phyloP scores from a whole-genome alignment of 2,888 invertebrate species.

The Bhutanitis thaidina region DNA sequence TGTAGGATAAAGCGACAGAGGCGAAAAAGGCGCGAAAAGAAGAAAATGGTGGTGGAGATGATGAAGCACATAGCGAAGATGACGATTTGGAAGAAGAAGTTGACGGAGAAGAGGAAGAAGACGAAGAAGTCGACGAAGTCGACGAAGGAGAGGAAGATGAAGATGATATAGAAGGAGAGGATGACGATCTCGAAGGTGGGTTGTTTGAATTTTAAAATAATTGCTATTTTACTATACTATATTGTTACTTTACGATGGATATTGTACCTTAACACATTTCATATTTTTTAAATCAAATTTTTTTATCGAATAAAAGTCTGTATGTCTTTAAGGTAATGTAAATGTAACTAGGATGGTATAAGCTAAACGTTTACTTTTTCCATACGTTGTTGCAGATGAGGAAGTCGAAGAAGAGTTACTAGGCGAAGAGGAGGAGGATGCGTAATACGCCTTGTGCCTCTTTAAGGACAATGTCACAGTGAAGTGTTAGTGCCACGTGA shows the following conservation, averaged over 20 bases:
- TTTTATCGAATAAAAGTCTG: no score
- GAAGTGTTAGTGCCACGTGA: constrained; percentile 78
- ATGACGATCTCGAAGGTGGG: constrained; percentile 83
- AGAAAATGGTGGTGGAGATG: constrained; percentile 84
- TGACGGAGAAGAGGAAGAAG: constrained; percentile 81
- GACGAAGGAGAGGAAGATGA: constrained; percentile 82
- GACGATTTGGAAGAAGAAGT: constrained; percentile 83
- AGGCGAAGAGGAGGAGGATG: constrained; percentile 76
- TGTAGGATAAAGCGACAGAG: constrained; percentile 86
- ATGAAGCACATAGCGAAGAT: constrained; percentile 81
- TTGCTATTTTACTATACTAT: not conserved
- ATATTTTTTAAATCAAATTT: no score
- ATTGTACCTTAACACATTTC: no score
- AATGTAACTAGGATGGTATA: no score
- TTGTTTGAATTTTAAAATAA: not conserved
- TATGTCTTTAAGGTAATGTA: no score
- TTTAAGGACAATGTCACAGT: constrained; percentile 79
- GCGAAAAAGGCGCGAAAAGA: constrained; percentile 90
- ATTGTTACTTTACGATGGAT: no score
- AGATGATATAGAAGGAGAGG: constrained; percentile 82
- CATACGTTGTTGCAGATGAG: constrained; percentile 66
- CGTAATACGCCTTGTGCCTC: constrained; percentile 76
- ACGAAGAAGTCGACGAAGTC: constrained; percentile 81
- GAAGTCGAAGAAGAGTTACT: constrained; percentile 74
- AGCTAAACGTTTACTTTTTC: no score